phyloP scores from a whole-genome alignment of 2,888 invertebrate genomes.

The Acleris emargana region DNA sequence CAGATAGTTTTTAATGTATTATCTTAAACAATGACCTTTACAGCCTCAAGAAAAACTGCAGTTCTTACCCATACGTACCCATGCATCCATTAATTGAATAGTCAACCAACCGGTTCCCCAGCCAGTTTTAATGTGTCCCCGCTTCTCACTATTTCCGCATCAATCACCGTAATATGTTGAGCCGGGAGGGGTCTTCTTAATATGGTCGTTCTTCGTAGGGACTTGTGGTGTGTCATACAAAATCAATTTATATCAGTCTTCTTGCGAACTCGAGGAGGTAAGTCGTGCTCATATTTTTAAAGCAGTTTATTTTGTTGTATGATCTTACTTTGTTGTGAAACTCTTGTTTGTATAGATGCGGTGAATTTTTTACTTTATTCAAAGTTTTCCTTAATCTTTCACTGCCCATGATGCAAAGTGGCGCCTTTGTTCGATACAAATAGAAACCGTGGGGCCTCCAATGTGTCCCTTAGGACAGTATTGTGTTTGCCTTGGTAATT shows the following conservation, averaged over 20 bases:
- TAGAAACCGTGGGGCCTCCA: too few species aligned
- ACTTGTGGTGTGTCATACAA: conserved; percentile 3
- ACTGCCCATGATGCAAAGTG: too few species aligned
- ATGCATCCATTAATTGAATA: conserved; percentile 12
- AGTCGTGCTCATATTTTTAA: conserved; percentile 47
- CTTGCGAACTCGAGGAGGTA: conserved; percentile 47
- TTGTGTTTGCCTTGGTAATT: too few species aligned
- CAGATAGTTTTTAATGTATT: too few species aligned
- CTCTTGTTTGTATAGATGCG: too few species aligned
- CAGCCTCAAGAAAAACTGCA: conserved; percentile 24
- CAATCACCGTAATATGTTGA: conserved; percentile 23
- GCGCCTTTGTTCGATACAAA: too few species aligned
- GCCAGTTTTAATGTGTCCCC: conserved; percentile 30
- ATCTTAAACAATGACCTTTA: background rate
- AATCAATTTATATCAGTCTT: conserved; percentile 43
- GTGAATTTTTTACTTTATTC: too few species aligned
- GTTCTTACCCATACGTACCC: background rate
- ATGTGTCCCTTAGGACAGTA: too few species aligned
- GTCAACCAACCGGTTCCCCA: conserved; percentile 37
- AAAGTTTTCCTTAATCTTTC: too few species aligned
- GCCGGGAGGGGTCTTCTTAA: conserved; percentile 16
- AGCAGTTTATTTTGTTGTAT: conserved; percentile 1
- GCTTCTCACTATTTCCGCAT: conserved; percentile 20
- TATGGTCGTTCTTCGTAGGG: conserved; percentile 18
- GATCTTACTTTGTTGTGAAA: too few species aligned